Base-by-base conservation (phyloP, 2,888 invertebrate genomes). In the Molanna angustata region DNA sequence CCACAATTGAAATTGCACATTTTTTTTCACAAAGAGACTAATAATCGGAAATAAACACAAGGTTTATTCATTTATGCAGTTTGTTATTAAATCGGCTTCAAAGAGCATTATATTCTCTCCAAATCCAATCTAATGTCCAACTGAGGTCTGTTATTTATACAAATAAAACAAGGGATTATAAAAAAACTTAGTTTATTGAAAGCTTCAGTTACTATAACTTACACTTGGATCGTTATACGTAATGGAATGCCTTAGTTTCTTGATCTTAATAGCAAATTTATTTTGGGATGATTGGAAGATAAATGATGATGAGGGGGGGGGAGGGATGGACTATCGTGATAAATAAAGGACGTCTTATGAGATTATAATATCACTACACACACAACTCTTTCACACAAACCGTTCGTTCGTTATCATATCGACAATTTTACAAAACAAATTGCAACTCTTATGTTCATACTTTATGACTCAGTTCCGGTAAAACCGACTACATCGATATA, bases 101-200 rank as follows among this genome's bases (percentile, higher is more conserved):
- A n/a, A n/a, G n/a, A n/a, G n/a, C n/a, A n/a, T n/a, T n/a, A n/a
- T n/a, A n/a, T n/a, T n/a, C n/a, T n/a, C n/a, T n/a, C n/a, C n/a
- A n/a, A n/a, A n/a, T n/a, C n/a, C n/a, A n/a, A n/a, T n/a, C n/a
- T n/a, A n/a, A n/a, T n/a, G n/a, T n/a, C n/a, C n/a, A n/a, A n/a
- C n/a, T n/a, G n/a, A n/a, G n/a, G n/a, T n/a, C n/a, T n/a, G n/a
- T n/a, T n/a, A n/a, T n/a, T n/a, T n/a, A n/a, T n/a, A n/a, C n/a
- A n/a, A n/a, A n/a, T n/a, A n/a, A n/a, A n/a, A n/a, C n/a, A n/a
- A n/a, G n/a, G n/a, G n/a, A n/a, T n/a, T n/a, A n/a, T n/a, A 56
- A 54, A 47, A 58, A 57, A 58, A 56, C 49, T 44, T 49, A 53
- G 49, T 58, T 56, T 57, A 56, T 54, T 55, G 46, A 39, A 55